Percentiles rank a stretch among this genome's conserved stretches.
These are phyloP conservation scores for Liasis olivaceus DNA, from an alignment of 2,797 vertebrate genomes.

Conservation along the genomic window DNA sequence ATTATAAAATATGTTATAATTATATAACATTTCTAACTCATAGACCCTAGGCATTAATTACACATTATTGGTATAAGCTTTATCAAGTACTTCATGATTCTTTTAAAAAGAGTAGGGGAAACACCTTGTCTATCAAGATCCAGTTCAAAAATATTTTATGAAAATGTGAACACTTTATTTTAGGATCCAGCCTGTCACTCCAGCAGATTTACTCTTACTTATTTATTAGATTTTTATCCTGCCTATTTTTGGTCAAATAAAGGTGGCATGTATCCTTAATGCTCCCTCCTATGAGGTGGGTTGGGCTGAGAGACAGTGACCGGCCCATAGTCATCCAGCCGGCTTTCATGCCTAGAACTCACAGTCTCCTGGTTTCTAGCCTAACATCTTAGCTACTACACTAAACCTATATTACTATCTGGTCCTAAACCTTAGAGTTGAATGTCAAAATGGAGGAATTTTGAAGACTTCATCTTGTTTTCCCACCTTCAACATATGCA, in stretches of 20 bases:
- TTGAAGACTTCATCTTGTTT: neutral
- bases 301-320: neutral
- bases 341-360: neutral
- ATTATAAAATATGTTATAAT: neutral
- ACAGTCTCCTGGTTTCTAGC: neutral
- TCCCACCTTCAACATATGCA: neutral
- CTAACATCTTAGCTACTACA: neutral
- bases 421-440: constrained; percentile 29
- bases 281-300: neutral
- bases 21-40: neutral
- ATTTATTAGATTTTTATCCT: neutral
- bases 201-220: neutral
- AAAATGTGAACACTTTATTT: neutral
- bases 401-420: neutral
- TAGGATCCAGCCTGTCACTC: neutral
- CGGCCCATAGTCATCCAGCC: neutral
- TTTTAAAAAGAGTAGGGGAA: neutral
- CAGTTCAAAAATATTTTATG: neutral
- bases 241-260: neutral
- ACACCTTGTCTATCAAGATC: neutral
- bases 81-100: neutral
- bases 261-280: neutral
- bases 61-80: neutral
- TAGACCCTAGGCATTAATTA: neutral
- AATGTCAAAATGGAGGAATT: constrained; percentile 1